Percentiles rank a stretch among this genome's conserved stretches.
These are phyloP conservation scores for Drosophila atripex DNA, from an alignment of 2,888 invertebrate genomes.

Conservation along the genomic window DNA sequence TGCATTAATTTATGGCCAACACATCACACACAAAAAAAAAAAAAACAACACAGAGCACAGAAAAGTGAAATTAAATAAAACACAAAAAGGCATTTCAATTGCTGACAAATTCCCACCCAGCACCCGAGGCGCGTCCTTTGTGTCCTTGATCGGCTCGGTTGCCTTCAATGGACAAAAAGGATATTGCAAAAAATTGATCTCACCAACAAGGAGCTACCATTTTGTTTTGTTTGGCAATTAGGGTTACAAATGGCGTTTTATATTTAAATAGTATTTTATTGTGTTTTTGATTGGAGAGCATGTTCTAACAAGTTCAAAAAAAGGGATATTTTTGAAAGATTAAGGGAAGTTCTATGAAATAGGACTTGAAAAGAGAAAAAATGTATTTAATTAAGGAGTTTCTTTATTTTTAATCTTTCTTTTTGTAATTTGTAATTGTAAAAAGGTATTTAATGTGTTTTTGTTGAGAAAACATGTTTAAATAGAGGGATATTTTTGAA, in stretches of 20 bases:
- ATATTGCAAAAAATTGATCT: not conserved
- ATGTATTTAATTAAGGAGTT: too few species aligned
- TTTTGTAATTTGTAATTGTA: too few species aligned
- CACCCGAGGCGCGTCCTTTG: constrained; percentile 5
- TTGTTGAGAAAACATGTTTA: too few species aligned
- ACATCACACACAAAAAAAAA: not conserved
- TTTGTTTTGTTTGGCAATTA: not conserved
- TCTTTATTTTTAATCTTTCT: too few species aligned
- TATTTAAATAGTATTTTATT: not conserved
- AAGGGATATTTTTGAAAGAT: too few species aligned
- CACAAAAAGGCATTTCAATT: constrained; percentile 44
- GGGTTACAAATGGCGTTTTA: not conserved
- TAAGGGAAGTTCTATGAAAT: too few species aligned
- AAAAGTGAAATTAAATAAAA: not conserved
- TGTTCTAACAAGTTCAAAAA: too few species aligned
- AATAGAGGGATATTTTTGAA: too few species aligned
- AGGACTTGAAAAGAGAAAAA: too few species aligned
- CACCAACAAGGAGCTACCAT: not conserved
- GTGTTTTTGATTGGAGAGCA: too few species aligned
- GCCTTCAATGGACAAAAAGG: not conserved
- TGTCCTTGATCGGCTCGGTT: not conserved
- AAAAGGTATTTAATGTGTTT: too few species aligned
- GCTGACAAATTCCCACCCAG: constrained; percentile 55
- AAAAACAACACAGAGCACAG: too few species aligned
- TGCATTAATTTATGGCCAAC: constrained; percentile 60